Evolutionary conservation across 2,888 invertebrate species (phyloP), one percentile per base, ranked within the genome.

Genomic region (Petrolisthes manimaculis): DNA sequence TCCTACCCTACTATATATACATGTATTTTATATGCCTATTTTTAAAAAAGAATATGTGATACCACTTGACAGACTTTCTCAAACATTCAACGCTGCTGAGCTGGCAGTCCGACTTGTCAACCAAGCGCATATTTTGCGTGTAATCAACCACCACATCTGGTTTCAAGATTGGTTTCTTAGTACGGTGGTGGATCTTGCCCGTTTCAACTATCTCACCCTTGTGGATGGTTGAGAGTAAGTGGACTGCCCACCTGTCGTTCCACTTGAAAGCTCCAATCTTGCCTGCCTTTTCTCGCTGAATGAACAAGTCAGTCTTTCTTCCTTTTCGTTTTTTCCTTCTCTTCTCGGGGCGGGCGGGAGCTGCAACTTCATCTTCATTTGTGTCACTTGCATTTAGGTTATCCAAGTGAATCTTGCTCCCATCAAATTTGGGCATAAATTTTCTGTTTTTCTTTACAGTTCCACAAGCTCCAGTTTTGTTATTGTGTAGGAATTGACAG

Each of bases 391-490:
- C 37, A 37, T 2, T 37, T 0, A 2, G 0, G 37, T 37, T 37
- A 37, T 37, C 37, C 37, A 37, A 37, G 37, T 2, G 37, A 37
- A 37, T 37, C 37, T 37, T 37, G 37, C 37, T 2, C 37, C 3
- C 83, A 3, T 8, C 14, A 6, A 83, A 83, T n/a, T 83, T 83
- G 6, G 83, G 69, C 83, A 83, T 83, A 8, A 4, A 5, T 4
- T 83, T 83, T 54, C 83, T 6, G 8, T n/a, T 83, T 0, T 37
- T 18, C 56, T 24, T 83, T 4, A 71, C 83, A 14, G 83, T 83
- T 4, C 83, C 83, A 74, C 83, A 83, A 3, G 54, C 51, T 12
- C 71, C 83, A 1, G 83, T 83, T 4, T 53, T 51, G n/a, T 71
- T n/a, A 2, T 51, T 9, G n/a, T 71, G 74, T n/a, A 83, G 83